Evolutionary conservation across 2,888 invertebrate genomes (phyloP).

Genomic region (Polydesmus complanatus): DNA sequence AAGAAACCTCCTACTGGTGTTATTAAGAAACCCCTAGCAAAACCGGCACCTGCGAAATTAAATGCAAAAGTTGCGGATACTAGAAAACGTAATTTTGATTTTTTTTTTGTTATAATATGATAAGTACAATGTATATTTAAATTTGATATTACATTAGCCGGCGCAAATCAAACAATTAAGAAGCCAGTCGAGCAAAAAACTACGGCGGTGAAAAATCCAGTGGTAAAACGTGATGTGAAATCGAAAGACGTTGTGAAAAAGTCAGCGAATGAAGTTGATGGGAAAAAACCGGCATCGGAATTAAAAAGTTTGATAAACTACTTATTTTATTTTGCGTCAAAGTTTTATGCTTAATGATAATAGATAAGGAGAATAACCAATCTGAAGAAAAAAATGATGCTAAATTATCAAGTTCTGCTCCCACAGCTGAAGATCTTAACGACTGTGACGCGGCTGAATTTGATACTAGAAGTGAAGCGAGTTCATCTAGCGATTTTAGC

Average conservation of each 20-base stretch:
- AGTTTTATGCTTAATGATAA: background rate
- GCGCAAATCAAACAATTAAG: background rate
- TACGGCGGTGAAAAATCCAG: background rate
- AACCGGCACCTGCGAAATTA: background rate
- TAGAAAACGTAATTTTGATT: conserved; percentile 4
- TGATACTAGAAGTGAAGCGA: conserved; percentile 77
- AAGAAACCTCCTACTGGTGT: conserved; percentile 1
- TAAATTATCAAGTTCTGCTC: background rate
- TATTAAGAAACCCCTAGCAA: background rate
- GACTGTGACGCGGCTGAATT: conserved; percentile 34
- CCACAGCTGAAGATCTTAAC: background rate
- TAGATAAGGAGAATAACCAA: background rate
- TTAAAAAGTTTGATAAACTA: no score
- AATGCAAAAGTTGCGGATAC: background rate
- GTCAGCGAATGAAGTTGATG: background rate
- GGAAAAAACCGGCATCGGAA: background rate
- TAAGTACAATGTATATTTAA: background rate
- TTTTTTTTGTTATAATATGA: background rate
- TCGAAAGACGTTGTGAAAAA: background rate
- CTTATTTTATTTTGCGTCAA: no score
- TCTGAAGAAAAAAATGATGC: background rate
- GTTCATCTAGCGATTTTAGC: conserved; percentile 58
- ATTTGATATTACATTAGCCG: background rate
- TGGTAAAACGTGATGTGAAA: background rate
- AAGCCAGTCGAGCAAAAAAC: background rate